Conservation (phyloP, 2,113 vertebrate genomes). For the Psophia crepitans region DNA sequence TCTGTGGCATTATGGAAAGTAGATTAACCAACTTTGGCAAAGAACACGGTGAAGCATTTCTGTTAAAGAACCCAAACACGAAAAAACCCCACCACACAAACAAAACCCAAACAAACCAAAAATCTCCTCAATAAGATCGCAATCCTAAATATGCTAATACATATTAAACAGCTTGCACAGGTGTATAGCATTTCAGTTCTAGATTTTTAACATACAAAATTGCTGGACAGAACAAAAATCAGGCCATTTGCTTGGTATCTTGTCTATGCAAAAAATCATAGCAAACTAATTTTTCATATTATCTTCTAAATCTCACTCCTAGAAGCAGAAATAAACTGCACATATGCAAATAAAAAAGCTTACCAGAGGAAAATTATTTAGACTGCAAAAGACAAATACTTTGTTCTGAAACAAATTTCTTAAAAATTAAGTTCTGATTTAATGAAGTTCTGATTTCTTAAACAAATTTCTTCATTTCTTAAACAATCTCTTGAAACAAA, state of each 20-base stretch:
- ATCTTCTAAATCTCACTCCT: not conserved
- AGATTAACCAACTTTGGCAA: not conserved
- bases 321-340: not conserved
- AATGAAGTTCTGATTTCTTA: not conserved
- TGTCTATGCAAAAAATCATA: not conserved
- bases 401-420: not conserved
- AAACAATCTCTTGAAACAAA: not conserved
- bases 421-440: not conserved
- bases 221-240: not conserved
- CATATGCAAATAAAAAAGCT: not conserved
- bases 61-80: too few species aligned
- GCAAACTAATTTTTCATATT: not conserved
- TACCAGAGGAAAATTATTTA: not conserved
- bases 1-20: not conserved
- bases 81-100: not conserved
- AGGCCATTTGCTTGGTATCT: not conserved
- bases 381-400: not conserved
- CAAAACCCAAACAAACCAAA: not conserved
- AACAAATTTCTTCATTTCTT: not conserved
- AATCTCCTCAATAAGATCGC: accelerated
- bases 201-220: not conserved
- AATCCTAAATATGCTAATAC: not conserved
- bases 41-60: not conserved
- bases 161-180: not conserved
- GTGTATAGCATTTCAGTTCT: not conserved